Conservation (phyloP, 2,888 invertebrate species). For the Orthosia gracilis region DNA sequence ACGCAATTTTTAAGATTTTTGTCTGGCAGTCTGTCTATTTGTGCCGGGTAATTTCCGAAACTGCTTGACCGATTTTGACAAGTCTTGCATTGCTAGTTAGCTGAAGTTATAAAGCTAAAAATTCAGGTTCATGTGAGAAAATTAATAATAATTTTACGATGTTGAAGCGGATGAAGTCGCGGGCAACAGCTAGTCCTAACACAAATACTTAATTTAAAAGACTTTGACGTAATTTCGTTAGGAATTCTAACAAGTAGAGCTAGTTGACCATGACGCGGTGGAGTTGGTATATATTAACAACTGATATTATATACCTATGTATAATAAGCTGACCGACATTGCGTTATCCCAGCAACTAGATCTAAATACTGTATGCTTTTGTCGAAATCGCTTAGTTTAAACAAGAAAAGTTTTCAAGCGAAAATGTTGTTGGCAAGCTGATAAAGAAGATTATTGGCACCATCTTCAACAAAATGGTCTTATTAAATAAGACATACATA, state of each 20-base stretch:
- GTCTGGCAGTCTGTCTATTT: no score
- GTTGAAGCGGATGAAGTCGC: no score
- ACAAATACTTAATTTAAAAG: slow-evolving; percentile 26
- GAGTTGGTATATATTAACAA: slow-evolving; percentile 39
- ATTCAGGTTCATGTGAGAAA: no score
- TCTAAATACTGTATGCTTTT: slow-evolving; percentile 11
- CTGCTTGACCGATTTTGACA: no score
- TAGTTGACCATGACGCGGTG: slow-evolving; percentile 60
- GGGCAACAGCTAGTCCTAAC: not conserved
- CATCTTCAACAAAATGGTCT: not conserved
- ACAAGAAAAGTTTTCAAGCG: not conserved
- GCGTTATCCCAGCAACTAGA: slow-evolving; percentile 16
- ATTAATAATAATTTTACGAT: no score
- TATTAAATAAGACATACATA: not conserved
- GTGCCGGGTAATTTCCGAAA: no score
- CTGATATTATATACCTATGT: slow-evolving; percentile 10
- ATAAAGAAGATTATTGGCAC: not conserved
- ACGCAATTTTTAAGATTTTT: not conserved
- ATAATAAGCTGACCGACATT: slow-evolving; percentile 54
- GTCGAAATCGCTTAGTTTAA: not conserved
- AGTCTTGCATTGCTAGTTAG: no score
- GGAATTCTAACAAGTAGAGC: slow-evolving; percentile 54
- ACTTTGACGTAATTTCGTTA: slow-evolving; percentile 51
- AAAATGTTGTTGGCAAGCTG: not conserved
- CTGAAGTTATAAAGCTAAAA: no score